Evolutionary conservation across 2,888 invertebrate species (phyloP), one percentile per base, ranked within the genome.

Genomic region (Ganaspis brasiliensis): DNA sequence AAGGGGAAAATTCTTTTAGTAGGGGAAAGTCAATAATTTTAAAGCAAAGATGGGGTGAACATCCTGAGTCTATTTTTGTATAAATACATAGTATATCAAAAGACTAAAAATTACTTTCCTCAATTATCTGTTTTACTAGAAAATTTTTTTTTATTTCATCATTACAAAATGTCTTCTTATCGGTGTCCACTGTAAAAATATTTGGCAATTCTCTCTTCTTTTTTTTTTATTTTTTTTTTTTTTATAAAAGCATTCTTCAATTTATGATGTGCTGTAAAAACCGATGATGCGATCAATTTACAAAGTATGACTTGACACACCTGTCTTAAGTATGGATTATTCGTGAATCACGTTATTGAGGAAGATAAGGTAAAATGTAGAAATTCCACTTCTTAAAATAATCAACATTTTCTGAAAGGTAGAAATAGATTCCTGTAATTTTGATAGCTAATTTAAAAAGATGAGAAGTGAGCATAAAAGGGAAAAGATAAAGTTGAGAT

Each of bases 401-500:
- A 67, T 24, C 67, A 40, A 9, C 12, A 19, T 40, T 45, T 45
- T 21, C 67, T 67, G 45, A 67, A 21, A 67, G 4, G 40, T 67
- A 45, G 67, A 26, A 67, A 67, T 67, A 67, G 24, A 45, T 45
- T 45, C 67, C 45, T n/a, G 26, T 67, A 45, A 67, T 67, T 45
- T 67, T 45, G 40, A 63, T 67, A 67, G 24, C 9, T n/a, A 24
- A 45, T 67, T 67, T 67, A 24, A 63, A 63, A 63, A 67, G n/a
- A 45, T 67, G 21, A 45, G 67, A 67, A 40, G 24, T 67, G 67
- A 67, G 24, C 67, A 45, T 26, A 40, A 40, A 67, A 67, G 67
- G 24, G 24, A 63, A 21, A 37, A 40, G 37, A 63, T 63, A 40
- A 67, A 67, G 45, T 67, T 14, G 67, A 45, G 37, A 67, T 24